These are phyloP conservation scores for Pissodes strobi DNA, from an alignment of 1,140 invertebrate species.

Conservation along the genomic window DNA sequence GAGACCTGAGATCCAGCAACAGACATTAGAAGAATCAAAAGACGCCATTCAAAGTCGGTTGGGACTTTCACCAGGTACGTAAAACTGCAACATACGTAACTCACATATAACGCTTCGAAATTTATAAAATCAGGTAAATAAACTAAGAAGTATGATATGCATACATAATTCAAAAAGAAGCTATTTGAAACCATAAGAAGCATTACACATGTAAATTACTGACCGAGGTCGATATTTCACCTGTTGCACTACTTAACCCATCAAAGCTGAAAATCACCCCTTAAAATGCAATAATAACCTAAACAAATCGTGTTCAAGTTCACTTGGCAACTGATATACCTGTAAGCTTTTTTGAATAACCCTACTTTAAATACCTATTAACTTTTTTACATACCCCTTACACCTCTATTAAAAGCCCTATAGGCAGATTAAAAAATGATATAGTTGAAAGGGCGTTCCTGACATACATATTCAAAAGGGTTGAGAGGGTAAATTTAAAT, in stretches of 20 bases:
- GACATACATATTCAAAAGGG: slow-evolving; percentile 19
- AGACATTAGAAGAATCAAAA: slow-evolving; percentile 54
- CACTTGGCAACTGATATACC: slow-evolving; percentile 1
- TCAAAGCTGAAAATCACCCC: no score
- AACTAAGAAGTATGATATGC: no score
- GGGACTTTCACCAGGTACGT: slow-evolving; percentile 52
- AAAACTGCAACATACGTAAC: no score
- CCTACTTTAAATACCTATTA: slow-evolving; percentile 1
- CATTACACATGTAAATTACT: no score
- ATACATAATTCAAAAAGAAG: no score
- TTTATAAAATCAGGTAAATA: background rate
- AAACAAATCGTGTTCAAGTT: slow-evolving; percentile 6
- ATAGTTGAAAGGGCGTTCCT: background rate
- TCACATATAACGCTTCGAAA: no score
- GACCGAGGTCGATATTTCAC: no score
- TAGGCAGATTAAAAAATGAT: slow-evolving; percentile 7
- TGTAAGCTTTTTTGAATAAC: slow-evolving; percentile 3
- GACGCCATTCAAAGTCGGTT: slow-evolving; percentile 53
- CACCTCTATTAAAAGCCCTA: background rate
- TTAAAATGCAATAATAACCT: no score
- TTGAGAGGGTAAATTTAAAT: slow-evolving; percentile 30
- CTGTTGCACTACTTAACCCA: background rate
- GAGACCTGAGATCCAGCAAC: slow-evolving; percentile 52
- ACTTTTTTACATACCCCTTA: slow-evolving; percentile 20
- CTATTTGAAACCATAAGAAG: no score